A percentile compares a stretch with the other conserved stretches of the same genome.
Evolutionary conservation across 2,797 vertebrate genomes (phyloP).

Genomic region (Gouania willdenowi): DNA sequence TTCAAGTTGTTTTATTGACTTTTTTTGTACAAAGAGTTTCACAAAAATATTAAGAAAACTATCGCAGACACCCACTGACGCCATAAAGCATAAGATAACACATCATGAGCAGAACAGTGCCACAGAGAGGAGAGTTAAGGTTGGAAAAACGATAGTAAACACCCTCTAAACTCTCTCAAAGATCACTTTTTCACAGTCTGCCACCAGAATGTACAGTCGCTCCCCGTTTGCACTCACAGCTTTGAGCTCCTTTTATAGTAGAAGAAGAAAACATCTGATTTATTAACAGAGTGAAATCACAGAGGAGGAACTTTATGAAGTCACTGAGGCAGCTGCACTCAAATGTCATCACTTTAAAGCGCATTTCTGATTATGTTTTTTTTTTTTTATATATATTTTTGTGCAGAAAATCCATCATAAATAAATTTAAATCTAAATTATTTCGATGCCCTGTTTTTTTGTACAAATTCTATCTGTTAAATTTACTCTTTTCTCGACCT

Average conservation of each 20-base stretch:
- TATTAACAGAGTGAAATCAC: too few relatives aligned
- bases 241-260: too few relatives aligned
- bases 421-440: too few relatives aligned
- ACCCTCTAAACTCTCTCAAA: slow-evolving; percentile 10
- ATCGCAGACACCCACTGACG: slow-evolving; percentile 55
- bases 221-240: too few relatives aligned
- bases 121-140: slow-evolving; percentile 23
- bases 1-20: slow-evolving; percentile 52
- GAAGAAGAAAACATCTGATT: too few relatives aligned
- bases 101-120: slow-evolving; percentile 59
- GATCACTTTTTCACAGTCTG: slow-evolving; percentile 1
- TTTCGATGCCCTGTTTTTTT: too few relatives aligned
- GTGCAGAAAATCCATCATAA: not conserved
- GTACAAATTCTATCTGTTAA: too few relatives aligned
- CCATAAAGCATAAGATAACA: slow-evolving; percentile 61
- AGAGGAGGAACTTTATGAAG: too few relatives aligned
- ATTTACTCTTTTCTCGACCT: too few relatives aligned
- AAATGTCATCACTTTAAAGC: too few relatives aligned
- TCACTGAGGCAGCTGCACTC: too few relatives aligned
- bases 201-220: not conserved
- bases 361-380: too few relatives aligned
- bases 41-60: slow-evolving; percentile 75
- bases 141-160: slow-evolving; percentile 15
- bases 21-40: slow-evolving; percentile 75
- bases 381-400: not conserved